Percentiles rank a stretch among this genome's conserved stretches.
These are phyloP conservation scores for Thalassarche chlororhynchos DNA, from an alignment of 2,113 vertebrate genomes.

Conservation along the genomic window DNA sequence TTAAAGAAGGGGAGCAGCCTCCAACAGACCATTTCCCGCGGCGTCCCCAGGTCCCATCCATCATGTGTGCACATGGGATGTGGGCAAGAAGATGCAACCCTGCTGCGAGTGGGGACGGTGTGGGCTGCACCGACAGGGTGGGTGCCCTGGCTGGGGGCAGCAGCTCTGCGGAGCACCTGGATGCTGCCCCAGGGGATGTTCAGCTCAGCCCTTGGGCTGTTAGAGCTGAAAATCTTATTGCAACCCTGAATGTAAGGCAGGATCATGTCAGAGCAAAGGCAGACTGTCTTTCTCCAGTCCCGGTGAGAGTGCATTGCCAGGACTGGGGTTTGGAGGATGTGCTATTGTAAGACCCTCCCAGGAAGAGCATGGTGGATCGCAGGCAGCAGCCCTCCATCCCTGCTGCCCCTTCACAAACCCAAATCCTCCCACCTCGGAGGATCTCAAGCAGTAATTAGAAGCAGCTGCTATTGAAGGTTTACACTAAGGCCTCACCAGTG, in stretches of 20 bases:
- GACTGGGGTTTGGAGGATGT: rapidly evolving
- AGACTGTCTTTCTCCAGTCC: not conserved
- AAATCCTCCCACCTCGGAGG: not conserved
- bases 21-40: not conserved
- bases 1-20: not conserved
- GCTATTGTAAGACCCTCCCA: not conserved
- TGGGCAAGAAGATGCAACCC: not conserved
- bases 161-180: not conserved
- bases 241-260: not conserved
- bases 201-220: not conserved
- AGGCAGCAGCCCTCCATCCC: not conserved
- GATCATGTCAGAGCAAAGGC: not conserved
- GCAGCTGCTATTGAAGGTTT: not conserved
- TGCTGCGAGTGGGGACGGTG: rapidly evolving
- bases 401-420: not conserved
- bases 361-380: not conserved
- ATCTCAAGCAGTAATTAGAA: not conserved
- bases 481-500: not conserved
- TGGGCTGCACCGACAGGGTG: rapidly evolving
- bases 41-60: not conserved
- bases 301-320: not conserved
- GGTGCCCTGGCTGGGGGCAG: rapidly evolving
- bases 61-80: rapidly evolving
- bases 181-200: not conserved
- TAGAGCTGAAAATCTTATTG: not conserved